phyloP scores from a whole-genome alignment of 1,140 invertebrate species.

The Nomia melanderi region DNA sequence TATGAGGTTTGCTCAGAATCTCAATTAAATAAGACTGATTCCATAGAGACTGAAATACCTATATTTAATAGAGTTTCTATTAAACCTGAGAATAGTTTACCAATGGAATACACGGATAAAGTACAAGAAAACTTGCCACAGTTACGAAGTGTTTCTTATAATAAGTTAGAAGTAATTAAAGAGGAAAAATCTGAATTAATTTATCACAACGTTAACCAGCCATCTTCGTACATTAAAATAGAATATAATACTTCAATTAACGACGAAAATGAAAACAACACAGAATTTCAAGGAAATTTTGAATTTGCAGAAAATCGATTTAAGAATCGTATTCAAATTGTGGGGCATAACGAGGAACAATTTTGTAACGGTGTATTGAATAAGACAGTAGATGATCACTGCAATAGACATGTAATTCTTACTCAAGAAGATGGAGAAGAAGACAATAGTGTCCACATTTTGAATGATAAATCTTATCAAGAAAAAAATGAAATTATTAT shows the following conservation, averaged over 20 bases:
- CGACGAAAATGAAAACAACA: constrained; percentile 25
- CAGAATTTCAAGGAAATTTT: constrained; percentile 13
- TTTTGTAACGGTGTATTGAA: constrained; percentile 21
- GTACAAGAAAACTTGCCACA: constrained; percentile 28
- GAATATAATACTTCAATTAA: constrained; percentile 50
- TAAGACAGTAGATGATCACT: constrained; percentile 11
- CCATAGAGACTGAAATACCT: constrained; percentile 63
- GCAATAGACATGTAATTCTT: constrained; percentile 31
- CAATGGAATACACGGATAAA: constrained; percentile 24
- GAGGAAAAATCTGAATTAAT: constrained; percentile 41
- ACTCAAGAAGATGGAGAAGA: constrained; percentile 37
- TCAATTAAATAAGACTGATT: constrained; percentile 63
- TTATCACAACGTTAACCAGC: constrained; percentile 32
- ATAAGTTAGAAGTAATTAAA: constrained; percentile 41
- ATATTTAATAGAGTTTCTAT: constrained; percentile 44
- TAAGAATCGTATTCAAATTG: constrained; percentile 17
- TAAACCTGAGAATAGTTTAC: constrained; percentile 21
- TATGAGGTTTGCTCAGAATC: constrained; percentile 58
- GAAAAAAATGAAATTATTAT: constrained; percentile 37
- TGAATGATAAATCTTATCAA: constrained; percentile 40
- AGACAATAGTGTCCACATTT: constrained; percentile 14
- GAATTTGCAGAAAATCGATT: constrained; percentile 32
- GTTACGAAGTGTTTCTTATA: constrained; percentile 46
- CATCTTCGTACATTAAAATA: constrained; percentile 29
- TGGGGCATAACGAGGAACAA: constrained; percentile 21